Conservation (phyloP, 2,113 vertebrate genomes). For the Vidua chalybeata region DNA sequence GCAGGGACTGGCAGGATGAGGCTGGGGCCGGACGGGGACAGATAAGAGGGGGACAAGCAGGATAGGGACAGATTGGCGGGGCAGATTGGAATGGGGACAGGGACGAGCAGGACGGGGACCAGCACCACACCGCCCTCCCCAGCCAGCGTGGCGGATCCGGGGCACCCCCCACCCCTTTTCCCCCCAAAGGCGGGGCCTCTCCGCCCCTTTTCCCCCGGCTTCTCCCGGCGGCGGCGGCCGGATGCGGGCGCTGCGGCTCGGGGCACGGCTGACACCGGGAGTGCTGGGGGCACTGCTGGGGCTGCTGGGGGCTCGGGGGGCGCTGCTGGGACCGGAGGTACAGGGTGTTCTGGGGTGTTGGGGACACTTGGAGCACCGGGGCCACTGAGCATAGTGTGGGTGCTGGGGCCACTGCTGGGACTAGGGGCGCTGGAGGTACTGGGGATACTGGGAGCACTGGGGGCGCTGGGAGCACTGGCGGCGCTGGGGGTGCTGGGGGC, state of each 20-base stretch:
- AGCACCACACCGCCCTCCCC: not conserved
- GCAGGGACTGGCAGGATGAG: not conserved
- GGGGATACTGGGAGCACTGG: not conserved
- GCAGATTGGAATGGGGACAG: not conserved
- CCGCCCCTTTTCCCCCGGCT: not conserved
- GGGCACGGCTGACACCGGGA: not conserved
- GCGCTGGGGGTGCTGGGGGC: not conserved
- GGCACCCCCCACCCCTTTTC: not conserved
- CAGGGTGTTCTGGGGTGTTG: too few relatives aligned
- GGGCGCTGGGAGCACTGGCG: not conserved
- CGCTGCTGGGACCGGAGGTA: not conserved
- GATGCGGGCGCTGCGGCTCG: not conserved
- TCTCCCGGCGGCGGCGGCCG: not conserved
- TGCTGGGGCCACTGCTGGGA: not conserved
- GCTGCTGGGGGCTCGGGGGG: too few relatives aligned
- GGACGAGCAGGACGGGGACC: not conserved
- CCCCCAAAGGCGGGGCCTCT: not conserved
- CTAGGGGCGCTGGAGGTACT: not conserved
- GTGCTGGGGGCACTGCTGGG: not conserved
- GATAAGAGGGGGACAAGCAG: not conserved
- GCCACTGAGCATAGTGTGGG: not conserved
- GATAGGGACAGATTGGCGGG: not conserved
- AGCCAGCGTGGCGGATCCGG: slow-evolving; percentile 17
- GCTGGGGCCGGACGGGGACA: not conserved
- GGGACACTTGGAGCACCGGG: not conserved